Percentiles rank a stretch among this genome's conserved stretches.
phyloP scores from a whole-genome alignment of 2,797 vertebrate genomes.

The Craterocephalus amniculus region DNA sequence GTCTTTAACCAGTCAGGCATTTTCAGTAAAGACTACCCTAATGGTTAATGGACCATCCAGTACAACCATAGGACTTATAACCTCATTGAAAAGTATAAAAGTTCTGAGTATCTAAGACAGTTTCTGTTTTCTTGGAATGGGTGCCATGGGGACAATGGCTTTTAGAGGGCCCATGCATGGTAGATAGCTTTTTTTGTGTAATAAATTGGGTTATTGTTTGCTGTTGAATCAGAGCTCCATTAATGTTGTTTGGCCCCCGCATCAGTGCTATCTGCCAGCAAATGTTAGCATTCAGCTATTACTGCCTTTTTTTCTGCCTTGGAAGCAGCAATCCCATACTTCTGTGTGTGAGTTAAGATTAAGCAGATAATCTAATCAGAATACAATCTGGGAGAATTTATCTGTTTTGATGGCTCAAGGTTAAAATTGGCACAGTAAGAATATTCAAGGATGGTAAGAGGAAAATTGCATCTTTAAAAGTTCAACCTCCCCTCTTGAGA shows the following conservation, averaged over 20 bases:
- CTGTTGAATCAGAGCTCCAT: slow-evolving; percentile 44
- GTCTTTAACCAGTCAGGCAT: slow-evolving; percentile 7
- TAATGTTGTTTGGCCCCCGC: slow-evolving; percentile 55
- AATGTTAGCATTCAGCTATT: slow-evolving; percentile 62
- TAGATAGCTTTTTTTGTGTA: slow-evolving; percentile 43
- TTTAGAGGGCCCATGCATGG: slow-evolving; percentile 18
- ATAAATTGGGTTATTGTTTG: slow-evolving; percentile 54
- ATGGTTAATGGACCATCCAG: slow-evolving; percentile 3
- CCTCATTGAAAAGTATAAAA: slow-evolving; percentile 7
- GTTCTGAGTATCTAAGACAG: slow-evolving; percentile 13
- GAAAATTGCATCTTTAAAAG: slow-evolving; percentile 74
- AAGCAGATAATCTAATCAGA: slow-evolving; percentile 81
- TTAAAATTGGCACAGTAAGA: slow-evolving; percentile 63
- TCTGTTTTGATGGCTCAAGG: slow-evolving; percentile 78
- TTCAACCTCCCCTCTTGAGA: slow-evolving; percentile 64
- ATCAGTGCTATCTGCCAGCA: slow-evolving; percentile 55
- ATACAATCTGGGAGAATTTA: slow-evolving; percentile 77
- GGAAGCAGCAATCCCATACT: slow-evolving; percentile 46
- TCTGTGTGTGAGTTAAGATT: slow-evolving; percentile 75
- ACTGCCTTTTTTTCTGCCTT: slow-evolving; percentile 60
- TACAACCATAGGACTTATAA: slow-evolving; percentile 8
- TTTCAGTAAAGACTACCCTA: slow-evolving; percentile 9
- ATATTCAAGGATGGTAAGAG: slow-evolving; percentile 65
- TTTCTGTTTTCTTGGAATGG: slow-evolving; percentile 15
- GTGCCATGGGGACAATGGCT: slow-evolving; percentile 21